Base-by-base conservation (phyloP, 2,113 vertebrate genomes). In the Kryptolebias marmoratus region DNA sequence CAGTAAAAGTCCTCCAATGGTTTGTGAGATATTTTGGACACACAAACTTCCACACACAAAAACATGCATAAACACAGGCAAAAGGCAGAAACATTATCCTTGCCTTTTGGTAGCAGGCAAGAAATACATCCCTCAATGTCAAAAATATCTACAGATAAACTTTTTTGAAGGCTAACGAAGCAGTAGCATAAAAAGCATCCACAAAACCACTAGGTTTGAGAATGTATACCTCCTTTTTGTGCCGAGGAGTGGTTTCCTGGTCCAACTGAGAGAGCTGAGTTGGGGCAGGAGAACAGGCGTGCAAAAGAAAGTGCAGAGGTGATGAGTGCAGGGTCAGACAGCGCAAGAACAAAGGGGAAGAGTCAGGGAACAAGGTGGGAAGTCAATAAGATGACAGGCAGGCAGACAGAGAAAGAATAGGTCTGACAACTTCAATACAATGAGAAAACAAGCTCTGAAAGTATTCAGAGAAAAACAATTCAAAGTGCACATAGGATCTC, bases 201-300 rank as follows among this genome's bases (percentile, higher is more conserved):
- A 22, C 72, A 52, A 60, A 39, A 60, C 22, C 28, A 71, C 71
- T 18, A 28, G 88, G 73, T 48, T 30, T 74, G 74, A 60, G 64
- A 62, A 82, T 48, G 47, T 94, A 94, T 97, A 98, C 96, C 96
- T 98, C 97, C 95, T 97, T 96, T 90, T 98, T 97, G 94, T 97
- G 96, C 90, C 95, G 95, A 87, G 96, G 96, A 75, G 95, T 97
- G 90, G 95, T 94, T 93, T 98, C 96, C 83, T 95, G 95, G 90
- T 98, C 96, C 96, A 93, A 95, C 95, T 97, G 95, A 94, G 89
- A 90, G 87, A 91, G 92, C 88, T 90, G 81, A 88, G 84, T 85
- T 87, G 91, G 91, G 88, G 90, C 92, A 94, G 94, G 88, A 94
- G 92, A 75, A 69, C 60, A 60, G 71, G 53, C 45, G 18, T 83